Evolutionary conservation across 2,797 vertebrate genomes (phyloP).

Genomic region (Eulemur albifrons): DNA sequence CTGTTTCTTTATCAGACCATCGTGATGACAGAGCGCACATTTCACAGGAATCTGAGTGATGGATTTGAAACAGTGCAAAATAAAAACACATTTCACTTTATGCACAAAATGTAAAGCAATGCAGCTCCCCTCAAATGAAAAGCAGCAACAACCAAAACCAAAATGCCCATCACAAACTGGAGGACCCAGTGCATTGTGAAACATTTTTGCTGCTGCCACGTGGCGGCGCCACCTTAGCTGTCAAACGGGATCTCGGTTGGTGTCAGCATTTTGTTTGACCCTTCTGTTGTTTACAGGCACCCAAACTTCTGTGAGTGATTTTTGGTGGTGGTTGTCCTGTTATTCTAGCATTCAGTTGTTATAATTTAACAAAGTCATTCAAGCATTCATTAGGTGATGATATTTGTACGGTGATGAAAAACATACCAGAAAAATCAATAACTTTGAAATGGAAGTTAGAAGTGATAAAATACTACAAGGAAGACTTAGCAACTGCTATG

Average conservation of each 20-base stretch:
- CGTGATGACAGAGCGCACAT: background rate
- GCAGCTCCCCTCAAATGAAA: background rate
- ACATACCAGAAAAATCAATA: conserved; percentile 44
- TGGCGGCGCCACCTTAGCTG: background rate
- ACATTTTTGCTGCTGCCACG: background rate
- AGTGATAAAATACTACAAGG: conserved; percentile 24
- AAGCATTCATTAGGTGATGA: background rate
- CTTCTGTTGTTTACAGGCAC: background rate
- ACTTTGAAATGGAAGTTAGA: conserved; percentile 41
- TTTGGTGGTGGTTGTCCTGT: background rate
- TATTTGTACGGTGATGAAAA: conserved; percentile 47
- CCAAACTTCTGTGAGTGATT: background rate
- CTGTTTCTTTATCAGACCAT: background rate
- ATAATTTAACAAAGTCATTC: conserved; percentile 51
- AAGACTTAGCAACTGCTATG: background rate
- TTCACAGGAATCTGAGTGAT: background rate
- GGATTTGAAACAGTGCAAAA: background rate
- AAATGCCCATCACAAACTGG: background rate
- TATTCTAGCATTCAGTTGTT: background rate
- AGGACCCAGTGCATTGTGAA: background rate
- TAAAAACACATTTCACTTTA: background rate
- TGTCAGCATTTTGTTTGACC: background rate
- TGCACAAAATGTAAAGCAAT: background rate
- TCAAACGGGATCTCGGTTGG: background rate
- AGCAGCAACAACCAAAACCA: background rate